Evolutionary conservation across 30 jellyfish, hydroid and myxozoan genomes (phyloP).

Genomic region (Turritopsis dohrnii): DNA sequence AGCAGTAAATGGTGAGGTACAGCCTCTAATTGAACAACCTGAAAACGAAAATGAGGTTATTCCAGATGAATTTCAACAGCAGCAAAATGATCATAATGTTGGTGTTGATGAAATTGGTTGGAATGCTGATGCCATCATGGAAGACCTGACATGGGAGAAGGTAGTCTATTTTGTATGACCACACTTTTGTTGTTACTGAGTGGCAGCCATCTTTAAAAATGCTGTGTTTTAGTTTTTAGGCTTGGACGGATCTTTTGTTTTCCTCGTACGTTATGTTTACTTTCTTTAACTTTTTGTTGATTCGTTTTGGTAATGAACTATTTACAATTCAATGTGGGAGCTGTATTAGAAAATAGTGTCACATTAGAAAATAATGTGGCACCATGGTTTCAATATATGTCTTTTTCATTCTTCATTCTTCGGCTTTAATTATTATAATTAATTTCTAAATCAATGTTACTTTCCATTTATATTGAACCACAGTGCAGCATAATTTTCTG

Average conservation of each 20-base stretch:
- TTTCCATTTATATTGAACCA: too few species aligned
- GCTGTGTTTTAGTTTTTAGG: slow-evolving; percentile 75
- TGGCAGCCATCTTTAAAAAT: background rate
- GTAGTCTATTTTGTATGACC: slow-evolving; percentile 16
- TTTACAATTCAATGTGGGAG: too few species aligned
- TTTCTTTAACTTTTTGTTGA: background rate
- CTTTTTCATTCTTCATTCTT: too few species aligned
- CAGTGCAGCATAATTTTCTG: too few species aligned
- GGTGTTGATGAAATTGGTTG: slow-evolving; percentile 34
- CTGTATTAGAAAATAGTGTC: too few species aligned
- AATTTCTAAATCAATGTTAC: too few species aligned
- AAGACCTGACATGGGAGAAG: slow-evolving; percentile 97
- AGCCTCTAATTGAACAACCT: slow-evolving; percentile 34
- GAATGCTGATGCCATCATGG: slow-evolving; percentile 68
- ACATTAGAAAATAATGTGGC: too few species aligned
- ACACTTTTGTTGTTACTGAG: background rate
- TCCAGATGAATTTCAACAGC: background rate
- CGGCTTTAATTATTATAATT: too few species aligned
- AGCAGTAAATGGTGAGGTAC: slow-evolving; percentile 18
- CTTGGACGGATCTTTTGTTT: slow-evolving; percentile 91
- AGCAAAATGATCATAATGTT: slow-evolving; percentile 21
- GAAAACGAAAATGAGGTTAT: slow-evolving; percentile 20
- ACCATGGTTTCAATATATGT: too few species aligned
- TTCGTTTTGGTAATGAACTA: too few species aligned
- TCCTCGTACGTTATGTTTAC: slow-evolving; percentile 53